Base-by-base conservation (phyloP, 2,113 vertebrate genomes). In the Vidua chalybeata region DNA sequence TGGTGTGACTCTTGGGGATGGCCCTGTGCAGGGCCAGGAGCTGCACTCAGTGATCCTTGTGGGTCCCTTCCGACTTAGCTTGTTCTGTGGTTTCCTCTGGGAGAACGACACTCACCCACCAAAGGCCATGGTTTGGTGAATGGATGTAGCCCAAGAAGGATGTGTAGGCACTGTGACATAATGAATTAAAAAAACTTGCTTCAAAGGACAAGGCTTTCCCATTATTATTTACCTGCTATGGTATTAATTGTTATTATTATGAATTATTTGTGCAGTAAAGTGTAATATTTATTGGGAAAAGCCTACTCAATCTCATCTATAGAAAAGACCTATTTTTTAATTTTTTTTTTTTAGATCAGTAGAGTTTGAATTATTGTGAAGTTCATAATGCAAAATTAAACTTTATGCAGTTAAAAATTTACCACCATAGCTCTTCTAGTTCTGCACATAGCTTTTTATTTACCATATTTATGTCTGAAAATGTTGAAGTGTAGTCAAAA, bases 51-150 rank as follows among this genome's bases (percentile, higher is more conserved):
- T 35, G 24, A 58, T 58, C 21, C 26, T 9, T 59, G 16, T 51
- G 37, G 31, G 45, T 86, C 21, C 21, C 20, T 67, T 51, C 45
- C 54, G 45, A 2, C 17, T 76, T 28, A 33, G 41, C 18, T 55
- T 14, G 14, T 59, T 59, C 37, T 51, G 52, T 67, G 45, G 1
- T 67, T 91, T 74, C 27, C 4, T 14, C n/a, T 74, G 68, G 28
- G 39, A 58, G 51, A 63, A 69, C 11, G 18, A 21, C 7, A 2
- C 13, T 52, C 0, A 0, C 7, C 37, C 54, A 10, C 64, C 26
- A 51, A 64, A 31, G 30, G 9, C n/a, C 2, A 0, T 37, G 31
- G 10, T 86, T 80, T 3, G 1, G 15, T 58, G 15, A 8, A 9
- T 1, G 4, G 71, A 21, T 0, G 0, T 12, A 87, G 45, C n/a